These are phyloP conservation scores for Brachyrhaphis roseni DNA, from an alignment of 2,797 vertebrate species.

Conservation along the genomic window DNA sequence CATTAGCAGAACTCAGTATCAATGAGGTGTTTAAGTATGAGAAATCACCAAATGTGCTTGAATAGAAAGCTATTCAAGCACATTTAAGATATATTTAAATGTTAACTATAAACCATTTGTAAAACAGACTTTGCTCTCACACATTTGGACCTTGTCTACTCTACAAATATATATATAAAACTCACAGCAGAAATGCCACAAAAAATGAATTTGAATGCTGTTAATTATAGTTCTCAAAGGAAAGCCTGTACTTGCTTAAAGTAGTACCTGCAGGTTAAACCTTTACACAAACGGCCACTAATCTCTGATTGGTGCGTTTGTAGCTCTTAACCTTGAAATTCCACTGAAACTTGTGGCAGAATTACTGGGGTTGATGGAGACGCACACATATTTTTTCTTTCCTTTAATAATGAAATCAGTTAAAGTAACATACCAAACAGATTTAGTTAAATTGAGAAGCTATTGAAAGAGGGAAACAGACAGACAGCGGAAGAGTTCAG, in stretches of 20 bases:
- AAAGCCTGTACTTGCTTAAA: background rate
- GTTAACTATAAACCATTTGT: background rate
- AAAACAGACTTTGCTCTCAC: background rate
- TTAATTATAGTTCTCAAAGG: background rate
- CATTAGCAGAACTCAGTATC: background rate
- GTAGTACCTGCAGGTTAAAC: background rate
- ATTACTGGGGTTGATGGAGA: background rate
- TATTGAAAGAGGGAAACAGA: slow-evolving; percentile 24
- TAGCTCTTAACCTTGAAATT: background rate
- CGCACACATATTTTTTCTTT: background rate
- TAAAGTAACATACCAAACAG: slow-evolving; percentile 24
- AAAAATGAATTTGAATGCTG: background rate
- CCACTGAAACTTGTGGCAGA: background rate
- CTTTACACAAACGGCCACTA: background rate
- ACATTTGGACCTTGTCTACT: background rate
- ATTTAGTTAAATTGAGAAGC: slow-evolving; percentile 15
- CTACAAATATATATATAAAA: background rate
- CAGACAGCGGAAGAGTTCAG: slow-evolving; percentile 22
- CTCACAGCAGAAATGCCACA: background rate
- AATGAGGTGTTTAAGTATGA: background rate
- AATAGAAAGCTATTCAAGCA: background rate
- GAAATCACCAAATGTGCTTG: background rate
- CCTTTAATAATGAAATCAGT: background rate
- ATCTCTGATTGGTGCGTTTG: background rate
- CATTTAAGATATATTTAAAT: background rate